Conservation (phyloP, 1,140 invertebrate species). For the Heliconius hermathena region DNA sequence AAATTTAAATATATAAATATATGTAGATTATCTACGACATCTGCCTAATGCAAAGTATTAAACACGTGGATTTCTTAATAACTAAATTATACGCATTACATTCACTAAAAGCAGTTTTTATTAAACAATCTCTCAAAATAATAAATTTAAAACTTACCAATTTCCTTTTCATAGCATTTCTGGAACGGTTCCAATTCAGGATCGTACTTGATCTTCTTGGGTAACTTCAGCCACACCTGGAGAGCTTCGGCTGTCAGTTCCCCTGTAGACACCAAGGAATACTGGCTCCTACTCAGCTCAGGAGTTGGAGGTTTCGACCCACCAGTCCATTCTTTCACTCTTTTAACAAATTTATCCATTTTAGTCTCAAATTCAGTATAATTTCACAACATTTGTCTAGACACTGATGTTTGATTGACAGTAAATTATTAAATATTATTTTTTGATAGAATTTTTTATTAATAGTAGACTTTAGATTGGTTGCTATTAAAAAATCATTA, state of each 20-base stretch:
- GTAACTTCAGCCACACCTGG: slow-evolving; percentile 84
- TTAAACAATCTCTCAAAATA: too few relatives aligned
- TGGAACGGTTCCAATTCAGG: slow-evolving; percentile 84
- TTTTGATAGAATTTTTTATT: not conserved
- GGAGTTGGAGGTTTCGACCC: slow-evolving; percentile 45
- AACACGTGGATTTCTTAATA: too few relatives aligned
- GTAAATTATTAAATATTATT: not conserved
- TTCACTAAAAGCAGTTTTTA: too few relatives aligned
- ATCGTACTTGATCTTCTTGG: slow-evolving; percentile 85
- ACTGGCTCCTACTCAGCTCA: slow-evolving; percentile 63
- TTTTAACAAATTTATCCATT: slow-evolving; percentile 53
- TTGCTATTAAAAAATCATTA: not conserved
- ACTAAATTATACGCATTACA: too few relatives aligned
- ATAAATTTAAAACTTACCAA: slow-evolving; percentile 57
- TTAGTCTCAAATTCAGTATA: not conserved
- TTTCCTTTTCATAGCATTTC: slow-evolving; percentile 83
- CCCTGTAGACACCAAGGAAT: slow-evolving; percentile 76
- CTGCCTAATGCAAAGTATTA: too few relatives aligned
- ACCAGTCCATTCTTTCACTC: slow-evolving; percentile 60
- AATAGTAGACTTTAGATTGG: not conserved
- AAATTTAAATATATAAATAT: too few relatives aligned
- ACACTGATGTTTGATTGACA: not conserved
- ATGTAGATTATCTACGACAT: too few relatives aligned
- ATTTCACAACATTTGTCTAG: not conserved
- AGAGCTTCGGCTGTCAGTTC: slow-evolving; percentile 84